These are phyloP conservation scores for Drosophila burlai DNA, from an alignment of 1,140 invertebrate genomes.

Conservation along the genomic window DNA sequence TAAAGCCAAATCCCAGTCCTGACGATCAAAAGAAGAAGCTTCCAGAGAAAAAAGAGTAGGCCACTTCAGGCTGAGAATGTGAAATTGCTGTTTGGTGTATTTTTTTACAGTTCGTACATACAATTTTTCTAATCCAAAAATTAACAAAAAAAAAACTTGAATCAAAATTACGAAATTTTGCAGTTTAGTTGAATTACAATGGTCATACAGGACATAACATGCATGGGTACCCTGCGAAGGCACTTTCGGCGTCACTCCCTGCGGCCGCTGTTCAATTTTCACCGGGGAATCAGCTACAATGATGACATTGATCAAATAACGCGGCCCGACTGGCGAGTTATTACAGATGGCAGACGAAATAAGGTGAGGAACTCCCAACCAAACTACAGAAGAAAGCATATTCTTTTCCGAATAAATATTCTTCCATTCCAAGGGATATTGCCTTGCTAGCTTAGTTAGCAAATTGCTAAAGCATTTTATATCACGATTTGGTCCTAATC, in stretches of 20 bases:
- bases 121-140: background rate
- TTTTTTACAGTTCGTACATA: background rate
- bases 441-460: background rate
- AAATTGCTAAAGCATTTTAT: background rate
- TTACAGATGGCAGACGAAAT: conserved; percentile 2
- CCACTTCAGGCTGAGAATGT: background rate
- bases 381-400: background rate
- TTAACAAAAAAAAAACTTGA: background rate
- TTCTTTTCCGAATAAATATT: background rate
- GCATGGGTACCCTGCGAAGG: background rate
- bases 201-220: background rate
- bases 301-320: conserved; percentile 1
- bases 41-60: conserved; percentile 20
- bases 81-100: background rate
- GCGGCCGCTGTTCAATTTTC: background rate
- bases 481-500: background rate
- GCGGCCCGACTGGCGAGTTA: conserved; percentile 13
- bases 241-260: no score
- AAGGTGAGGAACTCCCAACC: conserved; percentile 4
- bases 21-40: background rate
- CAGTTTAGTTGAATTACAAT: background rate
- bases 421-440: background rate
- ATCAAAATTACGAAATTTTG: background rate
- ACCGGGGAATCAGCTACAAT: background rate
- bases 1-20: conserved; percentile 14